Conservation (phyloP, 2,888 invertebrate species). For the Chelonus formosanus region DNA sequence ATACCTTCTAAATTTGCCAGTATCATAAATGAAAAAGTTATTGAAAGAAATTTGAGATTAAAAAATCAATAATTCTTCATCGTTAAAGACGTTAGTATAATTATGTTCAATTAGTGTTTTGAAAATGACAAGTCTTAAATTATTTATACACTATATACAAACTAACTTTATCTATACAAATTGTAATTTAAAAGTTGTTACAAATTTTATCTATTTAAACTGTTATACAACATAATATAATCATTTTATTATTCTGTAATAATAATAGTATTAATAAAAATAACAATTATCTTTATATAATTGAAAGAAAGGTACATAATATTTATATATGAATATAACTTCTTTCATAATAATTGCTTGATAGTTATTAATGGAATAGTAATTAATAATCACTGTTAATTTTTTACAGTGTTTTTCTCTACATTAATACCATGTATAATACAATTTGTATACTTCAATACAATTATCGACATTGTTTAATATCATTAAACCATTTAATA, state of each 20-base stretch:
- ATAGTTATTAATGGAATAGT: slow-evolving; percentile 12
- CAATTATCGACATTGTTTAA: not conserved
- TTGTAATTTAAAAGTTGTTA: slow-evolving; percentile 37
- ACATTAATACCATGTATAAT: slow-evolving; percentile 1
- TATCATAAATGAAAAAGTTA: too few relatives aligned
- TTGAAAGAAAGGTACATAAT: slow-evolving; percentile 5
- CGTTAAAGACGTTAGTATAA: slow-evolving; percentile 28
- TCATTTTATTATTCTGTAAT: not conserved
- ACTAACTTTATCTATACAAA: slow-evolving; percentile 49
- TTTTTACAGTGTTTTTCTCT: not conserved
- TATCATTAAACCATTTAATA: slow-evolving; percentile 14
- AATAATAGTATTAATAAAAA: too few relatives aligned
- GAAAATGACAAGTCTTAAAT: slow-evolving; percentile 47
- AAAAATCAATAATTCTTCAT: too few relatives aligned
- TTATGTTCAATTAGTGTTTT: slow-evolving; percentile 48
- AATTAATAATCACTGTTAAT: not conserved
- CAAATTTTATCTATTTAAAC: slow-evolving; percentile 15
- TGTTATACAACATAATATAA: slow-evolving; percentile 5
- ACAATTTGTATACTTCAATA: slow-evolving; percentile 2
- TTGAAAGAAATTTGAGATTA: too few relatives aligned
- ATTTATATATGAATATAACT: slow-evolving; percentile 11
- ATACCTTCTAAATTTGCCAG: too few relatives aligned
- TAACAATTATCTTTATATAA: too few relatives aligned
- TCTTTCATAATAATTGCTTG: not conserved
- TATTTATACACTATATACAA: slow-evolving; percentile 55